Evolutionary conservation across 1,140 invertebrate genomes (phyloP).

Genomic region (Cherax destructor): DNA sequence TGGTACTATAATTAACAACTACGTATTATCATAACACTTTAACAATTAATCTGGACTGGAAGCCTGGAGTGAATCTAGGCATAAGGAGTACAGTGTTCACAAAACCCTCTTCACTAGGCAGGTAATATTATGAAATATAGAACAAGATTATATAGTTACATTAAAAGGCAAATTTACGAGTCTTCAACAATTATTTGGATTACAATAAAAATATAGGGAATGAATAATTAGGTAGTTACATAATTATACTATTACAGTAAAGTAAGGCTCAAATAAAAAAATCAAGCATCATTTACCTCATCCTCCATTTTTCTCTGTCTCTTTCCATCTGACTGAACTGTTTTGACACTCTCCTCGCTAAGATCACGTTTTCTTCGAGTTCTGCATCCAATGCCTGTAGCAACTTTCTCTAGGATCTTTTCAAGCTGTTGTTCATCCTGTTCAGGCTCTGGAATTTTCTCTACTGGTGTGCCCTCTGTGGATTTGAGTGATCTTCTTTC

Average conservation of each 20-base stretch:
- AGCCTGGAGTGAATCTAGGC: too few species aligned
- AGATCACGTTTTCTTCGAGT: conserved; percentile 67
- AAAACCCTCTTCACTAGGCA: too few species aligned
- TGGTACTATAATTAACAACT: too few species aligned
- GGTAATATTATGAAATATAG: too few species aligned
- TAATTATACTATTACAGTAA: not conserved
- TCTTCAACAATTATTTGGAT: too few species aligned
- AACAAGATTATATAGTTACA: too few species aligned
- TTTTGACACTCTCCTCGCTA: conserved; percentile 73
- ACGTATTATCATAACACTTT: too few species aligned
- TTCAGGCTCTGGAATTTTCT: conserved; percentile 62
- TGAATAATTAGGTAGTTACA: too few species aligned
- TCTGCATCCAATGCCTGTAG: conserved; percentile 74
- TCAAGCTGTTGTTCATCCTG: conserved; percentile 73
- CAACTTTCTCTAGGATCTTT: conserved; percentile 76
- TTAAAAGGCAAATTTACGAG: too few species aligned
- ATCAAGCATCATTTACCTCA: conserved; percentile 51
- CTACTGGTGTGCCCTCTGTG: conserved; percentile 26
- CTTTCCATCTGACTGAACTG: conserved; percentile 73
- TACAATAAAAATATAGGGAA: too few species aligned
- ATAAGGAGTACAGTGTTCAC: too few species aligned
- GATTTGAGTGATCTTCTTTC: conserved; percentile 73
- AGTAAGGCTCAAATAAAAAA: not conserved
- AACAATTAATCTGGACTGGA: too few species aligned
- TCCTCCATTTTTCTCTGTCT: conserved; percentile 72